Evolutionary conservation across 2,888 invertebrate species (phyloP).

Genomic region (Darwinula stevensoni): DNA sequence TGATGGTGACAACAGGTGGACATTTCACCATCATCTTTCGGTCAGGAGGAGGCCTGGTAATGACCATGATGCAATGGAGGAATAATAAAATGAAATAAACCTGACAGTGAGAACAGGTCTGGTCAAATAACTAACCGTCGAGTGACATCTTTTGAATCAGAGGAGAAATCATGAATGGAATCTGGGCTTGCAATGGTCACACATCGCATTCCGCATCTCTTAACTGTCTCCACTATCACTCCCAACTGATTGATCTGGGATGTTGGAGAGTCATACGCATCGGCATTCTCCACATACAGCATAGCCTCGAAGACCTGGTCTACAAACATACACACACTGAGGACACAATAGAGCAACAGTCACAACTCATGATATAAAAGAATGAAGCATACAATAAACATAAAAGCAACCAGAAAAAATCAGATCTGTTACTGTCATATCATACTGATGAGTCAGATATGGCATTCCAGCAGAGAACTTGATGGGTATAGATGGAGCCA

Average conservation of each 20-base stretch:
- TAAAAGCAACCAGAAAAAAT: too few relatives aligned
- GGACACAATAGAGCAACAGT: too few relatives aligned
- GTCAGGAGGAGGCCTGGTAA: conserved; percentile 27
- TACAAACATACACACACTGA: conserved; percentile 14
- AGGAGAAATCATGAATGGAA: too few relatives aligned
- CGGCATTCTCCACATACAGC: conserved; percentile 28
- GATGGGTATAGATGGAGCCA: too few relatives aligned
- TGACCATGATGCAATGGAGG: not conserved
- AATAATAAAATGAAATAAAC: conserved; percentile 3
- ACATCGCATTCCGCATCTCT: conserved; percentile 31
- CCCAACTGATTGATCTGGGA: conserved; percentile 30
- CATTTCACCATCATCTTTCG: conserved; percentile 32
- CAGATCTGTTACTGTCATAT: conserved; percentile 1
- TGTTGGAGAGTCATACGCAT: conserved; percentile 22
- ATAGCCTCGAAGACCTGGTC: conserved; percentile 37
- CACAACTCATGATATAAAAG: too few relatives aligned
- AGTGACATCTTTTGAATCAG: conserved; percentile 12
- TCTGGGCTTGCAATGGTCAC: conserved; percentile 25
- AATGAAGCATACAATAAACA: too few relatives aligned
- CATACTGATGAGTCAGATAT: too few relatives aligned
- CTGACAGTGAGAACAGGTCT: not conserved
- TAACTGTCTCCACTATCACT: conserved; percentile 33
- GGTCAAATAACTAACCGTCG: conserved; percentile 13
- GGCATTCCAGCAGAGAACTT: too few relatives aligned
- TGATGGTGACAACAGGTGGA: conserved; percentile 84